Evolutionary conservation across 2,888 invertebrate species (phyloP).

Genomic region (Oscheius sp.): DNA sequence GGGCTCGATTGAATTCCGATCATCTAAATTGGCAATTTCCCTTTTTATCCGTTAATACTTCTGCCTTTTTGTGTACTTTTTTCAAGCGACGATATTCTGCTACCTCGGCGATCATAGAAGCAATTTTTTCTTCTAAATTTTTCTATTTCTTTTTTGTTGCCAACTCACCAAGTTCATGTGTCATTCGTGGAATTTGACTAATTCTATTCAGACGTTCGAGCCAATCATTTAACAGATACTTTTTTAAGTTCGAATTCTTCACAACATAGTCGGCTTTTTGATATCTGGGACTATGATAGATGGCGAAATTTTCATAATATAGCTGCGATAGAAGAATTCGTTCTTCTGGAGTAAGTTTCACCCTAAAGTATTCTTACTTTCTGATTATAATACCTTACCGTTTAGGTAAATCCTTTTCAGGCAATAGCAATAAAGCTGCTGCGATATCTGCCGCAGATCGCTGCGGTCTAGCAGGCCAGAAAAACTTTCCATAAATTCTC

Average conservation of each 20-base stretch:
- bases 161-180: constrained; percentile 4
- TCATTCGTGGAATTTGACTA: background rate
- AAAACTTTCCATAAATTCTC: background rate
- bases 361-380: background rate
- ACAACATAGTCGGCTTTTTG: background rate
- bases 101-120: background rate
- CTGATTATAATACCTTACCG: background rate
- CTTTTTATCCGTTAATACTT: too few species aligned
- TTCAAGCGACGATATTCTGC: constrained; percentile 1
- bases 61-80: too few species aligned
- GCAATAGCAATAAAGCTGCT: background rate
- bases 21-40: background rate
- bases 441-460: background rate
- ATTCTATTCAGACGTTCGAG: background rate
- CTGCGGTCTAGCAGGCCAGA: background rate
- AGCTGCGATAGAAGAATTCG: constrained; percentile 14
- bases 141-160: background rate
- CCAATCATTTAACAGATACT: constrained; percentile 2
- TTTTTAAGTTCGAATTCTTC: background rate
- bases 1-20: background rate
- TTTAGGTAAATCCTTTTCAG: background rate
- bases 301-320: constrained; percentile 10
- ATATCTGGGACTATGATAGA: constrained; percentile 11
- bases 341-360: constrained; percentile 5
- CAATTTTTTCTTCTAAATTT: background rate